Percentiles rank a stretch among this genome's conserved stretches.
phyloP scores from a whole-genome alignment of 2,797 vertebrate genomes.

The Neosalanx taihuensis region DNA sequence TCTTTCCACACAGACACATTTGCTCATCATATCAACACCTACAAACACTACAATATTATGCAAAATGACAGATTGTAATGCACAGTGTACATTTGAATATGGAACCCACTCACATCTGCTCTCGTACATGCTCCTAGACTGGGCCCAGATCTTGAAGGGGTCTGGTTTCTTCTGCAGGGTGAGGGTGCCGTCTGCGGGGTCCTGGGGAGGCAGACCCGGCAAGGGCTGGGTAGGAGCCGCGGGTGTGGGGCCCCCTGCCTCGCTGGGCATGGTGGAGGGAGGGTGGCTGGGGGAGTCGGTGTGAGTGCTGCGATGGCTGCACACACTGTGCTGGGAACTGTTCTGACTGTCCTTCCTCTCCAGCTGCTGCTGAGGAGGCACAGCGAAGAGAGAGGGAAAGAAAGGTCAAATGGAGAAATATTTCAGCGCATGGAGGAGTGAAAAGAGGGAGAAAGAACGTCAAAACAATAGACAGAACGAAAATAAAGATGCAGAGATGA shows the following conservation, averaged over 20 bases:
- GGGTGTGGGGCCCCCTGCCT: constrained; percentile 72
- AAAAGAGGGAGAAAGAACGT: background rate
- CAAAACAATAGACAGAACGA: background rate
- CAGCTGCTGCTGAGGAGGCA: constrained; percentile 82
- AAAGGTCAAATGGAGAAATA: constrained; percentile 9
- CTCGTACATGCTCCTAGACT: constrained; percentile 99
- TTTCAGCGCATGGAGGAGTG: background rate
- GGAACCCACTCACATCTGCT: constrained; percentile 89
- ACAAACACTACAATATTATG: no score
- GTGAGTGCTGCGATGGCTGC: constrained; percentile 90
- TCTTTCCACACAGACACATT: background rate
- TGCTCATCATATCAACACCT: background rate
- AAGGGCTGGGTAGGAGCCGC: constrained; percentile 76
- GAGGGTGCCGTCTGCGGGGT: constrained; percentile 80
- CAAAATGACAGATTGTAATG: no score
- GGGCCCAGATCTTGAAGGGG: constrained; percentile 99
- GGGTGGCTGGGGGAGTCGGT: constrained; percentile 86
- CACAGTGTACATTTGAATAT: background rate
- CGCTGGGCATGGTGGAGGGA: constrained; percentile 77
- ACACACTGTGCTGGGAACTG: constrained; percentile 92
- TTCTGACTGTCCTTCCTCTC: constrained; percentile 97
- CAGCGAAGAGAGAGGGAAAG: constrained; percentile 25
- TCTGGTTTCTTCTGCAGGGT: constrained; percentile 96
- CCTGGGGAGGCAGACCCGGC: constrained; percentile 73
- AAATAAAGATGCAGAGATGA: background rate